Evolutionary conservation across 2,113 vertebrate species (phyloP).

Genomic region (Catagonus wagneri): DNA sequence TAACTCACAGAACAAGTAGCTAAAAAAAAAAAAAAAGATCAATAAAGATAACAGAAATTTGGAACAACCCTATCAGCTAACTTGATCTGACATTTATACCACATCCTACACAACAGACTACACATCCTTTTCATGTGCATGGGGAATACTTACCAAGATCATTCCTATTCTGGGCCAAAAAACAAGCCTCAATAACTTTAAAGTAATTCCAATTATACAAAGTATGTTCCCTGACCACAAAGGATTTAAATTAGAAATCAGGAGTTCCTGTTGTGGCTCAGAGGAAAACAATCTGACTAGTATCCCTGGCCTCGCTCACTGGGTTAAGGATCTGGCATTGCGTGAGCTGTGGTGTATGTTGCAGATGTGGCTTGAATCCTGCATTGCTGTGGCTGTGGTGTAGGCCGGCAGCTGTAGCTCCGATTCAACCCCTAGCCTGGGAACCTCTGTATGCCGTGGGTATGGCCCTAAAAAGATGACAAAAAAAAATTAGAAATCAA

Average conservation of each 20-base stretch:
- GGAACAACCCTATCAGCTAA: not conserved
- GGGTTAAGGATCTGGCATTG: no score
- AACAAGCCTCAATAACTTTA: constrained; percentile 37
- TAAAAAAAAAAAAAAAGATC: not conserved
- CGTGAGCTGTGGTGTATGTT: no score
- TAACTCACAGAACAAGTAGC: not conserved
- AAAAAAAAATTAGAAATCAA: constrained; percentile 7
- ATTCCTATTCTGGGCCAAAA: constrained; percentile 3
- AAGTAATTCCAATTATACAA: constrained; percentile 20
- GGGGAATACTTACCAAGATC: not conserved
- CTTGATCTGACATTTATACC: constrained; percentile 16
- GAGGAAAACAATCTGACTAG: no score
- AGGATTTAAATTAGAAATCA: constrained; percentile 29
- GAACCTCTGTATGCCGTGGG: no score
- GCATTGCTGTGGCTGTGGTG: no score
- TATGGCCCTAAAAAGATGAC: no score
- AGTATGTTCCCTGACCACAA: constrained; percentile 16
- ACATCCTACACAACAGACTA: not conserved
- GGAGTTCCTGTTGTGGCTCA: no score
- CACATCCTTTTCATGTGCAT: not conserved
- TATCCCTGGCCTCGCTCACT: no score
- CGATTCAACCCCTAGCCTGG: no score
- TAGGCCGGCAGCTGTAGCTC: no score
- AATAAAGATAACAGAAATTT: constrained; percentile 31
- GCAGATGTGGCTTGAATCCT: no score